Conservation (phyloP, 2,797 vertebrate species). For the Tangara arthus region DNA sequence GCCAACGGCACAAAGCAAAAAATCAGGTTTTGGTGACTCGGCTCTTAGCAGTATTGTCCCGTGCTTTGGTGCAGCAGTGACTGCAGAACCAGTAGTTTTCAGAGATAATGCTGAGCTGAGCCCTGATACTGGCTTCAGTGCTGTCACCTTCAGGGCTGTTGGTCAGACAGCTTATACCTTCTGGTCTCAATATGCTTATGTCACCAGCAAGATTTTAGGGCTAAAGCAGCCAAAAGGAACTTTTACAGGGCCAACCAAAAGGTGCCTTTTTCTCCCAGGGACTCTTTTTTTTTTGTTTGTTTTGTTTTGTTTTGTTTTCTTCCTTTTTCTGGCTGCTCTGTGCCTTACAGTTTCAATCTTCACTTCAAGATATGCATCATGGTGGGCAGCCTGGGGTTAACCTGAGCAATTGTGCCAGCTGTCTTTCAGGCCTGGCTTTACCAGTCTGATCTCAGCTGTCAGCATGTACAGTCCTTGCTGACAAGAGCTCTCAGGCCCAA, state of each 20-base stretch:
- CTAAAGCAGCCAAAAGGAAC: background rate
- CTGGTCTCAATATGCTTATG: background rate
- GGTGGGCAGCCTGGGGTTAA: background rate
- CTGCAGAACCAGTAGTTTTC: background rate
- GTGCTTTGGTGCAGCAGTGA: background rate
- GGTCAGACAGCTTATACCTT: background rate
- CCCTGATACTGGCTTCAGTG: background rate
- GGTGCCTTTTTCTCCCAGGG: background rate
- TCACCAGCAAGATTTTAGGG: background rate
- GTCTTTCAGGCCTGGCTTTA: background rate
- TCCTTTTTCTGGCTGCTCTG: background rate
- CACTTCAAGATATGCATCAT: rapidly evolving
- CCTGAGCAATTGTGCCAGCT: background rate
- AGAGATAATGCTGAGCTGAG: background rate
- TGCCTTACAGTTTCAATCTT: background rate
- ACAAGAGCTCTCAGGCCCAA: background rate
- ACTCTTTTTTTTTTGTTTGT: rapidly evolving
- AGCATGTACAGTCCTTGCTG: background rate
- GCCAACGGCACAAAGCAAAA: background rate
- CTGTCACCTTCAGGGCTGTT: background rate
- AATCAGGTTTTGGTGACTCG: background rate
- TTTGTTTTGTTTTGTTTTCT: rapidly evolving
- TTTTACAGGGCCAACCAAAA: background rate
- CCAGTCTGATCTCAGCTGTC: background rate
- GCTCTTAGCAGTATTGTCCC: background rate